Base-by-base conservation (phyloP, 2,113 vertebrate genomes). In the Cyprinus carpio region DNA sequence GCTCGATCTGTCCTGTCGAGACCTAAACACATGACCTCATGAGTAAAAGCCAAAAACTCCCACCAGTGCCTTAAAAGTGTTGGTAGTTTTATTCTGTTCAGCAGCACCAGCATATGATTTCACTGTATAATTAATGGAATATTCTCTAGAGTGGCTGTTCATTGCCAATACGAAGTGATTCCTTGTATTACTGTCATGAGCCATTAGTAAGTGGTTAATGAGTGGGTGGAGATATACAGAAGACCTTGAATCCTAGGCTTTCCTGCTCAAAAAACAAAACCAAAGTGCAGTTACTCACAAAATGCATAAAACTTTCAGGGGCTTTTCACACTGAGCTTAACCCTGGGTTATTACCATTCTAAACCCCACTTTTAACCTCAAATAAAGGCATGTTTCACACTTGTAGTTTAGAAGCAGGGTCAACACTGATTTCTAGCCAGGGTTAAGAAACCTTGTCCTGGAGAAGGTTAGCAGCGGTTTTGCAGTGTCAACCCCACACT, bases 31-130 rank as follows among this genome's bases (percentile, higher is more conserved):
- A 69, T 69, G 40, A 51, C 62, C 80, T 34, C 62, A 34, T 69
- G 79, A 51, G 62, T 51, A 13, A 34, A 29, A 81, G 43, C 27
- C 77, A 43, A 80, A 62, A n/a, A 29, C 9, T 6, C 64, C 69
- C 79, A 69, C 6, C 62, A 29, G 18, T 6, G 25, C 9, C 79
- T 51, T 81, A 81, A 81, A 81, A 51, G 79, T 18, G 60, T 15
- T 69, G 25, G 29, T 67, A 16, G 4, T 51, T 81, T 81, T 49
- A 49, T 62, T 29, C 27, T 78, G 20, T 23, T 60, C 10, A 10
- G 77, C 34, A 11, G 58, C n/a, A 78, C 75, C 29, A 31, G 54
- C 31, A 78, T 27, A 60, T 80, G 77, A 64, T 43, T 80, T 80
- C 4, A 27, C 8, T 43, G 49, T 16, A 64, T 64, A 64, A 80